phyloP scores from a whole-genome alignment of 2,797 vertebrate genomes.

The Onychomys torridus region DNA sequence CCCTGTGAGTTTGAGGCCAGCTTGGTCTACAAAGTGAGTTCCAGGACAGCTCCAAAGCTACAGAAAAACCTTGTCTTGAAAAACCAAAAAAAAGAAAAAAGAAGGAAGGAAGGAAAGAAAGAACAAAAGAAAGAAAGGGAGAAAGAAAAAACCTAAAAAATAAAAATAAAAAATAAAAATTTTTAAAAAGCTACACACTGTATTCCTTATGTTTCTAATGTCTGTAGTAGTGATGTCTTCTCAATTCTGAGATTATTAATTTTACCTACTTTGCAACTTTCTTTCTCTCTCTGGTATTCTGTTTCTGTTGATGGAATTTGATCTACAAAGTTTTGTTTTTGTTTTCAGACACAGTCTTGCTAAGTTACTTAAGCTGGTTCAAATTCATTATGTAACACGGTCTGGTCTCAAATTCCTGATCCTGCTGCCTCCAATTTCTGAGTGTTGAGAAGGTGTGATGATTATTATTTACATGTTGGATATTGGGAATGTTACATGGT shows the following conservation, averaged over 20 bases:
- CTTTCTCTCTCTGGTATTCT: background rate
- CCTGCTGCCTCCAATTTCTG: no score
- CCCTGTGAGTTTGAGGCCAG: no score
- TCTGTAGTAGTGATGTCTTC: background rate
- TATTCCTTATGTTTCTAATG: background rate
- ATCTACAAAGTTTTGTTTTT: background rate
- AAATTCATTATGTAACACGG: no score
- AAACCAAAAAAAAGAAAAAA: no score
- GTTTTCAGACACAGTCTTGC: background rate
- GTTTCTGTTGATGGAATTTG: background rate
- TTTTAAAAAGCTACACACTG: background rate
- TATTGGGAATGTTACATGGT: background rate
- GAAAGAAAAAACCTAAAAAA: no score
- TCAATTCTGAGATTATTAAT: background rate
- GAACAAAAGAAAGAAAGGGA: no score
- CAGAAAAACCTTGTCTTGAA: no score
- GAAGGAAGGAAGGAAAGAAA: no score
- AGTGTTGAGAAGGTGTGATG: background rate
- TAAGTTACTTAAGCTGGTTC: background rate
- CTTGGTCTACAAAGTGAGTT: no score
- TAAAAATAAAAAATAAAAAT: no score
- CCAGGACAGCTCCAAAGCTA: no score
- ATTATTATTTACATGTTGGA: conserved; percentile 23
- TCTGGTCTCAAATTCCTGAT: no score
- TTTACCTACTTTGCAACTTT: background rate